These are phyloP conservation scores for Echiichthys vipera DNA, from an alignment of 2,797 vertebrate genomes.

Conservation along the genomic window DNA sequence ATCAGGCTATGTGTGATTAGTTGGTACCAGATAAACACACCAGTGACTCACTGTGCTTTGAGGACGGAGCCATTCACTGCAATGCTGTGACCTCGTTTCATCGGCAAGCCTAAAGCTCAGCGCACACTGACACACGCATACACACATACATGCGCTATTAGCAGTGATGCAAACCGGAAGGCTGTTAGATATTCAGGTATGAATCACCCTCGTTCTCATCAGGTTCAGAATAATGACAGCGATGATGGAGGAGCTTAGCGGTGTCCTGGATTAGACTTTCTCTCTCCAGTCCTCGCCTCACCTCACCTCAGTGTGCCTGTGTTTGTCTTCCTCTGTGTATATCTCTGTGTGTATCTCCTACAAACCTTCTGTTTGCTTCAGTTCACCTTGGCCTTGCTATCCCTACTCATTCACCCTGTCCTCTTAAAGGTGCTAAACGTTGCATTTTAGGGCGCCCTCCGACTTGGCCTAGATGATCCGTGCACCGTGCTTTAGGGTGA, in stretches of 20 bases:
- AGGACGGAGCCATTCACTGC: constrained; percentile 40
- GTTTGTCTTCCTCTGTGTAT: constrained; percentile 17
- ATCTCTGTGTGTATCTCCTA: constrained; percentile 8
- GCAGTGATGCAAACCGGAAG: constrained; percentile 58
- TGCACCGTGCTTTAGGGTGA: too few species aligned
- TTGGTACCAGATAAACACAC: constrained; percentile 50
- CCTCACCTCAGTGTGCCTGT: constrained; percentile 6
- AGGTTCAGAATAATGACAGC: constrained; percentile 58
- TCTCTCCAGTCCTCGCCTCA: constrained; percentile 21
- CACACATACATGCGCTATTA: constrained; percentile 29
- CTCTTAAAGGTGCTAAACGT: neutral
- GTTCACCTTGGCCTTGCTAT: neutral
- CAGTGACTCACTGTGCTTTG: constrained; percentile 52
- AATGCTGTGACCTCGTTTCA: constrained; percentile 57
- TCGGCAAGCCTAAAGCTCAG: constrained; percentile 34
- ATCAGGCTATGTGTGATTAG: constrained; percentile 56
- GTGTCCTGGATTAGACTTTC: constrained; percentile 56
- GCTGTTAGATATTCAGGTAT: constrained; percentile 56
- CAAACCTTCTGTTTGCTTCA: constrained; percentile 29
- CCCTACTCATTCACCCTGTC: neutral
- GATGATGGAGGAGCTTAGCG: constrained; percentile 64
- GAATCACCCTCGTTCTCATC: constrained; percentile 63
- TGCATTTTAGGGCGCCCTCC: neutral
- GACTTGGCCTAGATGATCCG: too few species aligned
- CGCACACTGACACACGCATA: neutral